A percentile compares a stretch with the other conserved stretches of the same genome.
These are phyloP conservation scores for Rhopalosiphum padi DNA, from an alignment of 1,140 invertebrate genomes.

Conservation along the genomic window DNA sequence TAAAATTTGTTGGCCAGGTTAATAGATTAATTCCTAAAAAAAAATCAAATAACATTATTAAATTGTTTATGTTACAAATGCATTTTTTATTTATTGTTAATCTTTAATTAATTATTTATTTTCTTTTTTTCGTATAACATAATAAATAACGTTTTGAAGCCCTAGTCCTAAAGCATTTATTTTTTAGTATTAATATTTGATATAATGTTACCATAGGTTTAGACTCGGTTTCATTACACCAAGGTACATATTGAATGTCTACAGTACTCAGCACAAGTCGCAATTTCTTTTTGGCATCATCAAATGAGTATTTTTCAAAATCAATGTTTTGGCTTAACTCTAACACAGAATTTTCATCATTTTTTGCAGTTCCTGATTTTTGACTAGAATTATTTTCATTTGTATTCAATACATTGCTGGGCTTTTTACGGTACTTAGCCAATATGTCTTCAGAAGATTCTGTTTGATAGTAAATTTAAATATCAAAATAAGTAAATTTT, in stretches of 20 bases:
- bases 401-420: constrained; percentile 30
- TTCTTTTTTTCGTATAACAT: no score
- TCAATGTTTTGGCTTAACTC: constrained; percentile 52
- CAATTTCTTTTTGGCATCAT: constrained; percentile 91
- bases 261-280: constrained; percentile 87
- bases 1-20: no score
- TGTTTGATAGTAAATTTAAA: constrained; percentile 59
- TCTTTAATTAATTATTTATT: no score
- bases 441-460: constrained; percentile 92
- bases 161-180: neutral
- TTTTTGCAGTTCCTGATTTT: constrained; percentile 35
- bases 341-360: constrained; percentile 67
- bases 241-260: constrained; percentile 68
- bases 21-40: no score
- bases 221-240: constrained; percentile 55
- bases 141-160: no score
- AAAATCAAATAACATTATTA: no score
- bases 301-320: constrained; percentile 71
- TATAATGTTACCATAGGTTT: constrained; percentile 53
- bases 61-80: no score
- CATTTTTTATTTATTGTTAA: no score
- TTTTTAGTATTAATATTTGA: neutral
- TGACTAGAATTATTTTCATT: constrained; percentile 57
- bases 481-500: neutral
- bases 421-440: constrained; percentile 89